Evolutionary conservation across 2,888 invertebrate species (phyloP), one percentile per base, ranked within the genome.

Genomic region (Dexiosoma caninum): DNA sequence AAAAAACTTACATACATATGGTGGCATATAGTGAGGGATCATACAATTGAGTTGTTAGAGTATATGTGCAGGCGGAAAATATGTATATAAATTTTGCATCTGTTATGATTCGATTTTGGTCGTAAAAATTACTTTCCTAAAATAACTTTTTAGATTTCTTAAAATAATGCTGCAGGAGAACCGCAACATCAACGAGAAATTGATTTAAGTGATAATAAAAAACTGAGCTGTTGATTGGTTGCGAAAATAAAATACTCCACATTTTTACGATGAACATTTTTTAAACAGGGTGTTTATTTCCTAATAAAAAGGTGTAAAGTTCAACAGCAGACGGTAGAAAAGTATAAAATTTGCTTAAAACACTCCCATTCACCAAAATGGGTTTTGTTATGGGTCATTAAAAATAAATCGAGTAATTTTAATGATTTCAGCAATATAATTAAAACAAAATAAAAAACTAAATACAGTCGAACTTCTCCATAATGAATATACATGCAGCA

Each of bases 61-160:
- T 27, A 6, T 27, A 7, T 42, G 16, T 27, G 8, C 7, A 10
- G 35, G 19, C 10, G 14, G n/a, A n/a, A n/a, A 16, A 3, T 12
- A n/a, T 32, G 7, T 2, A 4, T 51, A 12, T 19, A 10, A 12
- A 8, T 6, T 10, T 19, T 12, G 4, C 35, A 8, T 35, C 21
- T 32, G 67, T 10, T 35, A 27, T 60, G 59, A 76, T 62, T 55
- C 14, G 44, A 60, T 53, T 76, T 77, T 64, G 40, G 21, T 64
- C 64, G 64, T 64, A 40, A 77, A 59, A 49, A 37, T 70, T 59
- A 51, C 77, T 42, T 78, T 64, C 64, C n/a, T n/a, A 51, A 66
- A 4, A 8, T 4, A 27, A 21, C 6, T 64, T 32, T 55, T 30
- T 67, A 2, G 1, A 4, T 51, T 30, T 16, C 4, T 7, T 16